phyloP scores from a whole-genome alignment of 2,888 invertebrate genomes.

The Mactromeris polynyma region DNA sequence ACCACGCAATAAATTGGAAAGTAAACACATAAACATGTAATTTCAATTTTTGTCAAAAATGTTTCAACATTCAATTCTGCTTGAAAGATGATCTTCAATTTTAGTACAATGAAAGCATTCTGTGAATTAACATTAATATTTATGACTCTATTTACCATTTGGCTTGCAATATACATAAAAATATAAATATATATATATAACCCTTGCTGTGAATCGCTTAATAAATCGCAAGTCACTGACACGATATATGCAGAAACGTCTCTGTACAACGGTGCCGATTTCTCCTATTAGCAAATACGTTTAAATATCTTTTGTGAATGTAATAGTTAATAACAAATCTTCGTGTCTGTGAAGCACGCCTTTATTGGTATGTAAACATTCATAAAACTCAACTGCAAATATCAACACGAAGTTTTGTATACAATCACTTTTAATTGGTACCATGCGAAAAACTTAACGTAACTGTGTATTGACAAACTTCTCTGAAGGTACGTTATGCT shows the following conservation, averaged over 20 bases:
- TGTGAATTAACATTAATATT: neutral
- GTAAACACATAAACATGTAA: neutral
- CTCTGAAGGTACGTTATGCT: neutral
- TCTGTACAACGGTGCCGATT: neutral
- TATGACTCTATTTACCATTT: neutral
- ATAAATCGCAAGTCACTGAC: neutral
- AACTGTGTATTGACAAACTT: neutral
- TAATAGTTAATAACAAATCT: neutral
- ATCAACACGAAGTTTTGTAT: neutral
- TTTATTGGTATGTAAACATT: neutral
- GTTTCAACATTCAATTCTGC: neutral
- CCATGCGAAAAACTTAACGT: neutral
- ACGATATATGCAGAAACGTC: neutral
- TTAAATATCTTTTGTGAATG: neutral
- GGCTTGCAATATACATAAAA: neutral
- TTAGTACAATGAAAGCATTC: neutral
- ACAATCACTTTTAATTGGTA: constrained; percentile 7
- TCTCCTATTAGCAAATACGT: neutral
- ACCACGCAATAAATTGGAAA: neutral
- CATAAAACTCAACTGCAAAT: neutral
- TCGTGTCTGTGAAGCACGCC: neutral
- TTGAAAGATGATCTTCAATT: neutral
- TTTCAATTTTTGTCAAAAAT: neutral
- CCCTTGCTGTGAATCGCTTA: neutral
- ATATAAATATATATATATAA: neutral